Percentiles rank a stretch among this genome's conserved stretches.
Conservation (phyloP, 1,140 invertebrate genomes). For the Drosophila takahashii region DNA sequence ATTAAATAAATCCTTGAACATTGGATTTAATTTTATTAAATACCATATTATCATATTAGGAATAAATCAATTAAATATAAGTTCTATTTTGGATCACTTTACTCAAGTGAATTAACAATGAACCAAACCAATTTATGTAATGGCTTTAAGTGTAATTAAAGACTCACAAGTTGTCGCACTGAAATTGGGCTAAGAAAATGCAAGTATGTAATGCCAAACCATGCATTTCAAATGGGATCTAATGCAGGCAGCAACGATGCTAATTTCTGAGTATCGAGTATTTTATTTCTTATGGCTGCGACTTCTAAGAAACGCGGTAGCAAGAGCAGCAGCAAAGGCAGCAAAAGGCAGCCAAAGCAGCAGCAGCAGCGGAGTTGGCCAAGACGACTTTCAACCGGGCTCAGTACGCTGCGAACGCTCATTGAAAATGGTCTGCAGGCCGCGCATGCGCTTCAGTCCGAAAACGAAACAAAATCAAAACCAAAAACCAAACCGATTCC, state of each 20-base stretch:
- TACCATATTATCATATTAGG: no score
- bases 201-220: neutral
- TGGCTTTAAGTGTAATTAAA: neutral
- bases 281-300: neutral
- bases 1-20: no score
- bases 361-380: constrained; percentile 15
- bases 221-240: constrained; percentile 14
- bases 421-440: constrained; percentile 80
- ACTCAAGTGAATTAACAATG: neutral
- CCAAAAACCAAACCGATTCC: neutral
- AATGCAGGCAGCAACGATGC: constrained; percentile 2
- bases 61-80: neutral
- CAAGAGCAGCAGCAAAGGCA: neutral
- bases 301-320: constrained; percentile 6
- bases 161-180: neutral
- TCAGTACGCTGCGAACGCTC: constrained; percentile 77
- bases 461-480: constrained; percentile 1
- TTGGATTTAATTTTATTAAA: no score
- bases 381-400: constrained; percentile 25
- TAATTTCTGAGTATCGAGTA: neutral
- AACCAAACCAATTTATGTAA: constrained; percentile 4
- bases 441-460: constrained; percentile 44
- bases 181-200: neutral
- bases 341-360: neutral
- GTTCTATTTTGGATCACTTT: neutral